phyloP scores from a whole-genome alignment of 1,140 invertebrate genomes.

The Dufourea novaeangliae region DNA sequence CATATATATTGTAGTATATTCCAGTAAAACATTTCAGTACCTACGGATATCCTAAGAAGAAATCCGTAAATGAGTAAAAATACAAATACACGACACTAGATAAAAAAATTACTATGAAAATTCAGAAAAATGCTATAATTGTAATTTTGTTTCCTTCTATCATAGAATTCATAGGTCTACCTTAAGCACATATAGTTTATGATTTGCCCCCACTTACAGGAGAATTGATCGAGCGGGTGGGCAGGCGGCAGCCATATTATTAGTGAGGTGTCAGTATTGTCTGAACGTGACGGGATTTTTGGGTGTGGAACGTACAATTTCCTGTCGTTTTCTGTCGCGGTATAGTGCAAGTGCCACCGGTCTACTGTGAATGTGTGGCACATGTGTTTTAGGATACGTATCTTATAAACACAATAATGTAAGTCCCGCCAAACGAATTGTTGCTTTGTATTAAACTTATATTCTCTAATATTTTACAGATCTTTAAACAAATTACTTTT shows the following conservation, averaged over 20 bases:
- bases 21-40: no score
- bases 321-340: slow-evolving; percentile 64
- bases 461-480: slow-evolving; percentile 4
- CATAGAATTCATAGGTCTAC: not conserved
- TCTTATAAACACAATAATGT: slow-evolving; percentile 54
- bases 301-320: slow-evolving; percentile 79
- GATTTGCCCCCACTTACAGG: slow-evolving; percentile 11
- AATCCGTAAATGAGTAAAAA: no score
- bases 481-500: slow-evolving; percentile 3
- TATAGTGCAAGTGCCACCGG: slow-evolving; percentile 70
- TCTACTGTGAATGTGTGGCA: slow-evolving; percentile 72
- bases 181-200: slow-evolving; percentile 25
- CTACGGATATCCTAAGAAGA: no score
- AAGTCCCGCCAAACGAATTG: slow-evolving; percentile 44
- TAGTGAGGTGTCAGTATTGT: slow-evolving; percentile 82
- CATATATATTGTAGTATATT: no score
- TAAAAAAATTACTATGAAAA: not conserved
- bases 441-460: slow-evolving; percentile 15
- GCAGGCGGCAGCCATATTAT: slow-evolving; percentile 78
- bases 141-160: not conserved
- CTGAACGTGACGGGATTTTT: slow-evolving; percentile 80
- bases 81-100: not conserved
- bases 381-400: slow-evolving; percentile 63
- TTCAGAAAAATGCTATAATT: not conserved
- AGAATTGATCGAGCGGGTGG: slow-evolving; percentile 40